A percentile compares a stretch with the other conserved stretches of the same genome.
These are phyloP conservation scores for Eupeodes luniger DNA, from an alignment of 2,888 invertebrate species.

Conservation along the genomic window DNA sequence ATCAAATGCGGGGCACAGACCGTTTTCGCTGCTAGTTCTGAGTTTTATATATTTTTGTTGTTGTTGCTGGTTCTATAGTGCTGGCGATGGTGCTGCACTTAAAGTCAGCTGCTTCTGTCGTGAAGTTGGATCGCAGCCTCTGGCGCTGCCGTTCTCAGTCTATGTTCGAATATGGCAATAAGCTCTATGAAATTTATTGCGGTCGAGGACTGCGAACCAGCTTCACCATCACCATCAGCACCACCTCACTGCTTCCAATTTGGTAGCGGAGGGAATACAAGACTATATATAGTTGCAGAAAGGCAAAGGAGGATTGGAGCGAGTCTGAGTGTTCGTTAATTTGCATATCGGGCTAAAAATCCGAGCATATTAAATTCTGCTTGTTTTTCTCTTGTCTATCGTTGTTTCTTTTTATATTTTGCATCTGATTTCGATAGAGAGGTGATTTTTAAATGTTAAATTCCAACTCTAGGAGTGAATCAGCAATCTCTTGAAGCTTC, in stretches of 20 bases:
- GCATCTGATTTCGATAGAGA: conserved; percentile 33
- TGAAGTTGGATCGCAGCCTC: conserved; percentile 20
- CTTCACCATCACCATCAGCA: neutral
- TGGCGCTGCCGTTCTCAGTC: conserved; percentile 26
- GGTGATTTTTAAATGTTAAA: conserved; percentile 52
- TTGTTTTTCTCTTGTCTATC: neutral
- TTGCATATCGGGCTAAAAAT: conserved; percentile 70
- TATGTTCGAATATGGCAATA: conserved; percentile 59
- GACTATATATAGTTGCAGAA: neutral
- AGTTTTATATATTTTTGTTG: neutral
- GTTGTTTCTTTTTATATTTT: conserved; percentile 3
- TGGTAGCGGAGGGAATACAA: neutral
- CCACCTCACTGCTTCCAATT: neutral
- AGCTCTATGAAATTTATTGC: conserved; percentile 71
- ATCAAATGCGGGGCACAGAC: conserved; percentile 50
- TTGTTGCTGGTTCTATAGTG: neutral
- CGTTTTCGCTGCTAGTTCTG: neutral
- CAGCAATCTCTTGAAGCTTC: conserved; percentile 53
- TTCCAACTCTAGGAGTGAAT: conserved; percentile 36
- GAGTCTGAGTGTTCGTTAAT: conserved; percentile 55
- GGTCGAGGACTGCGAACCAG: conserved; percentile 61
- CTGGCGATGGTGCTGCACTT: conserved; percentile 15
- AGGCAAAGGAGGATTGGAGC: neutral
- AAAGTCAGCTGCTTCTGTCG: conserved; percentile 21
- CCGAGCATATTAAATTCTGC: conserved; percentile 45